Conservation (phyloP, 2,113 vertebrate species). For the Ictalurus furcatus region DNA sequence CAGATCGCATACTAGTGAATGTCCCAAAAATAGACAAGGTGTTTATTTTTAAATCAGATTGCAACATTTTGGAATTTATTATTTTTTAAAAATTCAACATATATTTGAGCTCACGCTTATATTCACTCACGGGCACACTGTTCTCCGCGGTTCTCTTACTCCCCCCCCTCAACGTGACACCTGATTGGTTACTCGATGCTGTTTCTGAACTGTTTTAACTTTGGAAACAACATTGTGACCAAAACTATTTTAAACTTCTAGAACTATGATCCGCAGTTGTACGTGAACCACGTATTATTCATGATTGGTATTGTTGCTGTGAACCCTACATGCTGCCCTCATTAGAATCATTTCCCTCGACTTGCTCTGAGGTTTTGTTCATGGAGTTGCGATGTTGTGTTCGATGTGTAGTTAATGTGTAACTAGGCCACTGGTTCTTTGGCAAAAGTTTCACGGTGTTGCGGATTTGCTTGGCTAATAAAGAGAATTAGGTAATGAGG, state of each 20-base stretch:
- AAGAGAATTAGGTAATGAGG: constrained; percentile 45
- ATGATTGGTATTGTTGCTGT: neutral
- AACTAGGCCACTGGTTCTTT: constrained; percentile 45
- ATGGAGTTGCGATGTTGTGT: constrained; percentile 9
- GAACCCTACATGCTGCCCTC: neutral
- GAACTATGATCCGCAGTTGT: neutral
- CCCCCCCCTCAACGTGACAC: neutral
- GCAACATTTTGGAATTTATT: too few species aligned
- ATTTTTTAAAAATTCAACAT: too few species aligned
- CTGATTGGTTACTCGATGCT: neutral
- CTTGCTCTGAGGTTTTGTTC: neutral
- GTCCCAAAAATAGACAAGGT: too few species aligned
- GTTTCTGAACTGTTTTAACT: neutral
- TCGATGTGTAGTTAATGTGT: constrained; percentile 31
- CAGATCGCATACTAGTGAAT: too few species aligned
- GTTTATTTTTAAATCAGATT: too few species aligned
- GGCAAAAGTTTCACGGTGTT: constrained; percentile 30
- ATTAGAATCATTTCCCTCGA: neutral
- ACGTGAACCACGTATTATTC: neutral
- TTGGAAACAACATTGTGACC: neutral
- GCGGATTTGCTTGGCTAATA: constrained; percentile 23
- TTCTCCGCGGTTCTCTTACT: neutral
- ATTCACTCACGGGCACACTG: too few species aligned
- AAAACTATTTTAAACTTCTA: neutral
- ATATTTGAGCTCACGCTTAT: too few species aligned